Base-by-base conservation (phyloP, 2,113 vertebrate genomes). In the Trogon surrucura region DNA sequence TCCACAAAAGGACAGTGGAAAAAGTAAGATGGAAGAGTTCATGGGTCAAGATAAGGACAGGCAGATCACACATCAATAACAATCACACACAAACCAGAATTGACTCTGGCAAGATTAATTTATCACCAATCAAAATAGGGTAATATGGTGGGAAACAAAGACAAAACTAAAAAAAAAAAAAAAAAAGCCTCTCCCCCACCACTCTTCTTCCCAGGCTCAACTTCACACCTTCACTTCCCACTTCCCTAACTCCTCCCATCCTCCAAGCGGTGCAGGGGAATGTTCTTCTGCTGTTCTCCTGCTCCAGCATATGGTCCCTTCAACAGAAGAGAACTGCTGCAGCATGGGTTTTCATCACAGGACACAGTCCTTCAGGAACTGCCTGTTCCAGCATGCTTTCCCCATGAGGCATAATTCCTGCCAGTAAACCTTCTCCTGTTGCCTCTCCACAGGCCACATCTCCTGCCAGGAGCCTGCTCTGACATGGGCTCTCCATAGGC, bases 191-290 rank as follows among this genome's bases (percentile, higher is more conserved):
- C 29, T 12, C 26, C 11, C 14, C 20, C 2, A 47, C 2, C 5
- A 3, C 13, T 2, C 9, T 50, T 44, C 8, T 36, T 74, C 34
- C 20, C 26, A 45, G 15, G 18, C 32, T 51, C 22, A 70, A 21
- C 18, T 62, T 91, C 41, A 74, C 3, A 66, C 32, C 58, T 60
- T 25, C n/a, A 54, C 11, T 41, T 54, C 14, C 15, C 54, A 66
- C 6, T 18, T 19, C 10, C 22, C 53, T 30, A 54, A 11, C 13
- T 41, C 27, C 8, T 48, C 11, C 44, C 9, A 9, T 16, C 29
- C 11, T 15, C 10, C 0, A 3, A 44, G 30, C 0, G 0, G 13
- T 3, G 2, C 3, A 53, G n/a, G 5, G 9, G 5, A 13, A 38
- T 10, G 8, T 48, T 21, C 27, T 72, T 20, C 6, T 5, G 3